phyloP scores from a whole-genome alignment of 2,797 vertebrate species.

The Sciaenops ocellatus region DNA sequence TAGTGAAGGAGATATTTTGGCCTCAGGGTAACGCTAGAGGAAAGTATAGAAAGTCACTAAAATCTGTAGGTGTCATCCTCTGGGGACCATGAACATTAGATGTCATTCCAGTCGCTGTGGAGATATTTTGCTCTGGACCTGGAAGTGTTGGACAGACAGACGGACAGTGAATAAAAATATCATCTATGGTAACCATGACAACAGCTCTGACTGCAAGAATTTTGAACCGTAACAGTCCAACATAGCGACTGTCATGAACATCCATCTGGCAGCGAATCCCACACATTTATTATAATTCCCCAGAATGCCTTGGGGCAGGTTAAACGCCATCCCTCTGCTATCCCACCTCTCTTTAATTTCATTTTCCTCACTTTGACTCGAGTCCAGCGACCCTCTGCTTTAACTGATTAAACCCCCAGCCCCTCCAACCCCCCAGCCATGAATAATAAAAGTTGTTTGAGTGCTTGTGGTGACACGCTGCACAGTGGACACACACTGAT shows the following conservation, averaged over 20 bases:
- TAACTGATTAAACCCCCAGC: conserved; percentile 8
- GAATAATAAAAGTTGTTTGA: conserved; percentile 54
- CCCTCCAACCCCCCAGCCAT: conserved; percentile 25
- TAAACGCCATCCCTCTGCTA: conserved; percentile 2
- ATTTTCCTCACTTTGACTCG: conserved; percentile 6
- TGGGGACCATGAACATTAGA: neutral
- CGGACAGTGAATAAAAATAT: neutral
- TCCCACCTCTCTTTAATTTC: conserved; percentile 16
- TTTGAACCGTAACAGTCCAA: neutral
- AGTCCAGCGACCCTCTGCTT: conserved; percentile 20
- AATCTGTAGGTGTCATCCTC: neutral
- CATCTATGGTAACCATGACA: conserved; percentile 18
- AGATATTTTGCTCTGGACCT: neutral
- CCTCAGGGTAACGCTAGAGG: neutral
- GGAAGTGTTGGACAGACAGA: neutral
- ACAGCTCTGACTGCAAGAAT: neutral
- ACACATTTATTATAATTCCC: conserved; percentile 44
- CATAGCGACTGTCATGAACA: conserved; percentile 7
- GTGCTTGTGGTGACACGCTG: conserved; percentile 15
- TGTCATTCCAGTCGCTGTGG: too few species aligned
- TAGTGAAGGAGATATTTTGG: neutral
- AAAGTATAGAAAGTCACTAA: neutral
- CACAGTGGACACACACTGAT: conserved; percentile 21
- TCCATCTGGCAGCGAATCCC: conserved; percentile 26
- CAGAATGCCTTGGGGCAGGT: conserved; percentile 46